Percentiles rank a stretch among this genome's conserved stretches.
phyloP scores from a whole-genome alignment of 2,888 invertebrate species.

The Drosophila macrospina region DNA sequence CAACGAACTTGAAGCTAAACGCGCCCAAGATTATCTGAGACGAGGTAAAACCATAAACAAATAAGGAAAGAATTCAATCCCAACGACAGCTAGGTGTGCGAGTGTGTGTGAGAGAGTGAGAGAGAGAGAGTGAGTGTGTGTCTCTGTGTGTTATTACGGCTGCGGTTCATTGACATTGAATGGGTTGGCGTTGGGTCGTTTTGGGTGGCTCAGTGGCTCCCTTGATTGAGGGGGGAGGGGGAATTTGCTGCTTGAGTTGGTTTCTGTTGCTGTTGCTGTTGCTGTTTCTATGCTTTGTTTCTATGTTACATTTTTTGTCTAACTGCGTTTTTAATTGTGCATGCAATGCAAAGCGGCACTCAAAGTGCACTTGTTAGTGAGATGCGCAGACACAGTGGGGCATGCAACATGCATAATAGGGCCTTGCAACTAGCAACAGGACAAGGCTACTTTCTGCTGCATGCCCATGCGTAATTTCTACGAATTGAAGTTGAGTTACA shows the following conservation, averaged over 20 bases:
- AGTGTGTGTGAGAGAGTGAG: conserved; percentile 16
- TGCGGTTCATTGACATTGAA: conserved; percentile 77
- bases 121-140: conserved; percentile 10
- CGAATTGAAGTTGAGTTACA: conserved; percentile 62
- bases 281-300: conserved; percentile 9
- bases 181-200: conserved; percentile 57
- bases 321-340: conserved; percentile 82
- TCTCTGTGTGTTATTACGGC: conserved; percentile 47
- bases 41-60: conserved; percentile 75
- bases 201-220: conserved; percentile 14
- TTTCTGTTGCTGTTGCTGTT: conserved; percentile 9
- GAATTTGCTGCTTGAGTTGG: conserved; percentile 31
- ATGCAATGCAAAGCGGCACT: conserved; percentile 77
- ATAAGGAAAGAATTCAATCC: conserved; percentile 71
- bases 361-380: conserved; percentile 67
- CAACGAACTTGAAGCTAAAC: conserved; percentile 78
- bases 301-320: conserved; percentile 43
- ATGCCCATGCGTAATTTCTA: conserved; percentile 71
- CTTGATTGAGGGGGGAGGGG: conserved; percentile 2
- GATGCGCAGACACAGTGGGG: conserved; percentile 29
- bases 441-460: conserved; percentile 62
- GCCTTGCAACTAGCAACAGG: conserved; percentile 28
- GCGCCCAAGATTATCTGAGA: conserved; percentile 78
- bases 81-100: conserved; percentile 32
- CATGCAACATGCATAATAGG: conserved; percentile 33